phyloP scores from a whole-genome alignment of 1,140 invertebrate species.

The Cyrtorhinus lividipennis region DNA sequence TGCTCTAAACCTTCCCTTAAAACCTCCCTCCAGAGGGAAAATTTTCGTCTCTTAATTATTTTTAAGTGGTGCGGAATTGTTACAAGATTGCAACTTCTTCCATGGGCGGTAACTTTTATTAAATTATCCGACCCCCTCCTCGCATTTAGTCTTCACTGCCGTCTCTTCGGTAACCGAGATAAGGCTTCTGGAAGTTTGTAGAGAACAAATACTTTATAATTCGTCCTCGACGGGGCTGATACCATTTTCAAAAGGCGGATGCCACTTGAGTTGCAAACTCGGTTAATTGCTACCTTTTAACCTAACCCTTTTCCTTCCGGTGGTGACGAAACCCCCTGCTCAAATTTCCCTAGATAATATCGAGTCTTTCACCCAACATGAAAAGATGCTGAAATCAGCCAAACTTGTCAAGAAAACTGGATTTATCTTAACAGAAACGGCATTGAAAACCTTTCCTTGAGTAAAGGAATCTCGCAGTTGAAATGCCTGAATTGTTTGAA shows the following conservation, averaged over 20 bases:
- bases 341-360: no score
- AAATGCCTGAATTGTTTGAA: no score
- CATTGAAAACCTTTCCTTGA: no score
- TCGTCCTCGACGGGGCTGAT: background rate
- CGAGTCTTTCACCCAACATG: no score
- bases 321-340: no score
- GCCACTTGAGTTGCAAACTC: background rate
- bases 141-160: background rate
- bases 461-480: no score
- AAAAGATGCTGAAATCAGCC: no score
- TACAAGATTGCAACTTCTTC: slow-evolving; percentile 16
- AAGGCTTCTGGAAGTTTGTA: slow-evolving; percentile 9
- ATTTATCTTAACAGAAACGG: no score
- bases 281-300: slow-evolving; percentile 11
- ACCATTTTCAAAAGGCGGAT: background rate
- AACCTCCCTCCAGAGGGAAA: background rate
- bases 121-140: slow-evolving; percentile 13
- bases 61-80: slow-evolving; percentile 20
- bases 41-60: slow-evolving; percentile 14
- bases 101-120: slow-evolving; percentile 17
- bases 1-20: background rate
- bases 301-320: background rate
- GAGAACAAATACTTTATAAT: slow-evolving; percentile 12
- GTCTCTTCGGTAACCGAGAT: background rate
- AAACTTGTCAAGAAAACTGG: no score